Percentiles rank a stretch among this genome's conserved stretches.
Evolutionary conservation across 2,888 invertebrate genomes (phyloP).

Genomic region (Chydorus sphaericus): DNA sequence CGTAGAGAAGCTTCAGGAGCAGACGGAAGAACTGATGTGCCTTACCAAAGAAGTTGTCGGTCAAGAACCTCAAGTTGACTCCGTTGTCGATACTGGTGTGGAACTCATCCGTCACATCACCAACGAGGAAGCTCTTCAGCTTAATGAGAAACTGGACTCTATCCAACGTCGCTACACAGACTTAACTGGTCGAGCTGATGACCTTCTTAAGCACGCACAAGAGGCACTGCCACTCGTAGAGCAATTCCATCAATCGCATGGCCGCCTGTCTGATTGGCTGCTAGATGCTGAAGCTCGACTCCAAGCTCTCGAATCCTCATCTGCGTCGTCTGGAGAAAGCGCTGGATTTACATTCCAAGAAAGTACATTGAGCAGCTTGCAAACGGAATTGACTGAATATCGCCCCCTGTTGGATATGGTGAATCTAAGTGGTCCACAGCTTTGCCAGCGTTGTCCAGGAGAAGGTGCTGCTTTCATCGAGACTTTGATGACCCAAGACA

Average conservation of each 20-base stretch:
- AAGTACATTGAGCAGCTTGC: conserved; percentile 67
- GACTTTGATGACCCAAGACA: conserved; percentile 81
- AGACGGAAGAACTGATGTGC: conserved; percentile 79
- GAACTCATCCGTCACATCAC: conserved; percentile 91
- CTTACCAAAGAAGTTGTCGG: conserved; percentile 78
- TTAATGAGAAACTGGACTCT: conserved; percentile 85
- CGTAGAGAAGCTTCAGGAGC: conserved; percentile 74
- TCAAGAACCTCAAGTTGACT: conserved; percentile 72
- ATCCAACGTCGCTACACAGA: conserved; percentile 77
- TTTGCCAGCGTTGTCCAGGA: conserved; percentile 79
- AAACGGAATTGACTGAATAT: conserved; percentile 63
- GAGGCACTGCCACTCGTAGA: conserved; percentile 85
- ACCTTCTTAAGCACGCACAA: conserved; percentile 64
- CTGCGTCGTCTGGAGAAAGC: conserved; percentile 18
- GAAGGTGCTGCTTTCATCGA: conserved; percentile 90
- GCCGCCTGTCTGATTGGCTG: conserved; percentile 83
- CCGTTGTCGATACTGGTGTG: conserved; percentile 76
- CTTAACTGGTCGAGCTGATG: conserved; percentile 64
- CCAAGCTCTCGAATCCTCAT: conserved; percentile 62
- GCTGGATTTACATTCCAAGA: conserved; percentile 40
- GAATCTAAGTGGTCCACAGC: conserved; percentile 76
- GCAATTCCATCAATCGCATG: conserved; percentile 82
- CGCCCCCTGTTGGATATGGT: conserved; percentile 75
- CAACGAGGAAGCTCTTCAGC: conserved; percentile 79
- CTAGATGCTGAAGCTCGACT: conserved; percentile 74